These are phyloP conservation scores for Staurois parvus DNA, from an alignment of 2,797 vertebrate species.

Conservation along the genomic window DNA sequence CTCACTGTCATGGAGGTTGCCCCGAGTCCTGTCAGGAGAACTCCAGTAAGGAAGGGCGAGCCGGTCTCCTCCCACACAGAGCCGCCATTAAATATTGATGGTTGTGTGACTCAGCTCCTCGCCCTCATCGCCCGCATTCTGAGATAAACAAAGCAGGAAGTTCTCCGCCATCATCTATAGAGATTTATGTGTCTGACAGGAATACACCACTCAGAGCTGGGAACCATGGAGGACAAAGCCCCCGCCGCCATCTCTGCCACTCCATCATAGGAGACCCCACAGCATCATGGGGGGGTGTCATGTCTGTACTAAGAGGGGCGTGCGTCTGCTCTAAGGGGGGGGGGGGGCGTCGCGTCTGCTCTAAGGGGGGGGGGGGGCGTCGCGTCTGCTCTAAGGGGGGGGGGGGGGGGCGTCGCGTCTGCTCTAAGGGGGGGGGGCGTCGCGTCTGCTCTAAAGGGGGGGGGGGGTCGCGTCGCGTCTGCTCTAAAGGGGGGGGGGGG, in stretches of 20 bases:
- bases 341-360: no score
- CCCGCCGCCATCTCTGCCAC: not conserved
- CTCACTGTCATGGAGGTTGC: not conserved
- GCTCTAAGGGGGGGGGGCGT: no score
- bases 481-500: no score
- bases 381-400: no score
- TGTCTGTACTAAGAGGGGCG: no score
- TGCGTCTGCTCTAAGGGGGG: no score
- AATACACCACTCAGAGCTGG: not conserved
- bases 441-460: no score
- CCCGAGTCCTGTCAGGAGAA: not conserved
- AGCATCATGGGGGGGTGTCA: no score
- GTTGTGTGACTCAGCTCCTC: not conserved
- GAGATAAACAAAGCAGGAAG: not conserved
- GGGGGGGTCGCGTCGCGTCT: no score
- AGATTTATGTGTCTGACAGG: conserved; percentile 15
- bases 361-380: no score
- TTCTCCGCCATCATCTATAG: not conserved
- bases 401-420: no score
- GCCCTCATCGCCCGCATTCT: not conserved
- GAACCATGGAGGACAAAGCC: not conserved
- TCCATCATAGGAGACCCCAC: no score
- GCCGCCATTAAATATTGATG: conserved; percentile 45
- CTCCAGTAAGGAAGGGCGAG: not conserved
- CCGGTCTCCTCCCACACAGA: conserved; percentile 4